These are phyloP conservation scores for Gadus macrocephalus DNA, from an alignment of 2,113 vertebrate genomes.

Conservation along the genomic window DNA sequence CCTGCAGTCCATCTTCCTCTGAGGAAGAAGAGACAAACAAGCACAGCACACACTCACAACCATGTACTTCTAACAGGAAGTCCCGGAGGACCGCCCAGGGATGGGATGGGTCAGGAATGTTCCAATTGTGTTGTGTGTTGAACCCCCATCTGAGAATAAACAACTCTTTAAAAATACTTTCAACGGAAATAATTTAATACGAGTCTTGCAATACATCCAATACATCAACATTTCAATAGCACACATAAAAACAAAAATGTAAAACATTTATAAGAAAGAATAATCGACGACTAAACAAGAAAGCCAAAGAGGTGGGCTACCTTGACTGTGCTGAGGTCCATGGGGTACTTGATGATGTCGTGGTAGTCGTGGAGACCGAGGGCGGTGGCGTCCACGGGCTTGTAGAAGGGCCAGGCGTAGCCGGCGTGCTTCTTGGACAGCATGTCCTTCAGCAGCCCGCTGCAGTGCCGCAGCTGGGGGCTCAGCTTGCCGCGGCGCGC, in stretches of 20 bases:
- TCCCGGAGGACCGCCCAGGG: too few species aligned
- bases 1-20: constrained; percentile 93
- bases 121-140: not conserved
- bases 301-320: constrained; percentile 33
- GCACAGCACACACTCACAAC: not conserved
- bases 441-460: constrained; percentile 88
- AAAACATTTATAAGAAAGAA: not conserved
- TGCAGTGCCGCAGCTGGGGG: constrained; percentile 88
- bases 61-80: not conserved
- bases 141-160: not conserved
- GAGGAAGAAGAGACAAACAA: constrained; percentile 15
- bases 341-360: constrained; percentile 94
- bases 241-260: not conserved
- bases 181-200: too few species aligned
- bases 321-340: constrained; percentile 93
- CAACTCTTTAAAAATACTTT: not conserved
- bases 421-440: constrained; percentile 90
- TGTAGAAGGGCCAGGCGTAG: constrained; percentile 96
- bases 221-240: too few species aligned
- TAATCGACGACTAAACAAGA: not conserved
- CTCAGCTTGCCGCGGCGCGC: constrained; percentile 83
- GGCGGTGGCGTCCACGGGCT: constrained; percentile 84
- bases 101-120: not conserved
- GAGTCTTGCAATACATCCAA: too few species aligned
- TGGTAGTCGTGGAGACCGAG: constrained; percentile 92